phyloP scores from a whole-genome alignment of 2,888 invertebrate species.

The Brachyopa scutellaris region DNA sequence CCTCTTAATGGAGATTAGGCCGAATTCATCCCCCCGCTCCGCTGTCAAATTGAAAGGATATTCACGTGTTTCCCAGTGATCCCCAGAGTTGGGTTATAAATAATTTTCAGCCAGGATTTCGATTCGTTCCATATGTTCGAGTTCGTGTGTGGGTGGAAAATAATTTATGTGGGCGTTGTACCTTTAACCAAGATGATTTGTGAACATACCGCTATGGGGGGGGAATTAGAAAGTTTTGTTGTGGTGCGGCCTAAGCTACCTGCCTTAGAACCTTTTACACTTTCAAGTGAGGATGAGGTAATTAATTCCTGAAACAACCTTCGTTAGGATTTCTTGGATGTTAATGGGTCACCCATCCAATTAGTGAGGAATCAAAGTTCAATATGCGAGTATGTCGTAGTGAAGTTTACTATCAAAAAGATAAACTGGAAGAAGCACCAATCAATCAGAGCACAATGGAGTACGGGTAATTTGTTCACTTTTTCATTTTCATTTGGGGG shows the following conservation, averaged over 20 bases:
- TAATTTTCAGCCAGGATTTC: conserved; percentile 13
- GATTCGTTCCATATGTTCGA: neutral
- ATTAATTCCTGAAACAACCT: conserved; percentile 33
- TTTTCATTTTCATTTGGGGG: no score
- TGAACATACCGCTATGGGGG: conserved; percentile 15
- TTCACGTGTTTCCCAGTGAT: conserved; percentile 26
- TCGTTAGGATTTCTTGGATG: conserved; percentile 9
- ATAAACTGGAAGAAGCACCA: no score
- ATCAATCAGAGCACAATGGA: no score
- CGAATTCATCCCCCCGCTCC: no score
- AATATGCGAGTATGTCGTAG: no score
- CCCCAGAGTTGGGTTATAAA: conserved; percentile 11
- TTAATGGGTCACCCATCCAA: conserved; percentile 18
- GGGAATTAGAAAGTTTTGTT: conserved; percentile 31
- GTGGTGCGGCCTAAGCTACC: conserved; percentile 5
- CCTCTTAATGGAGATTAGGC: conserved; percentile 24
- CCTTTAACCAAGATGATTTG: conserved; percentile 47
- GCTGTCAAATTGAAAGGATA: conserved; percentile 14
- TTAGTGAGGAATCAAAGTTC: conserved; percentile 38
- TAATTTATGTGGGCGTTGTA: conserved; percentile 40
- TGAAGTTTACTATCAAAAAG: no score
- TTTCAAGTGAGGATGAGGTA: neutral
- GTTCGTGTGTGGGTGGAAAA: neutral
- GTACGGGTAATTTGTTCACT: no score
- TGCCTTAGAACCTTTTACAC: no score